Evolutionary conservation across 2,888 invertebrate species (phyloP).

Genomic region (Rhagonycha fulva): DNA sequence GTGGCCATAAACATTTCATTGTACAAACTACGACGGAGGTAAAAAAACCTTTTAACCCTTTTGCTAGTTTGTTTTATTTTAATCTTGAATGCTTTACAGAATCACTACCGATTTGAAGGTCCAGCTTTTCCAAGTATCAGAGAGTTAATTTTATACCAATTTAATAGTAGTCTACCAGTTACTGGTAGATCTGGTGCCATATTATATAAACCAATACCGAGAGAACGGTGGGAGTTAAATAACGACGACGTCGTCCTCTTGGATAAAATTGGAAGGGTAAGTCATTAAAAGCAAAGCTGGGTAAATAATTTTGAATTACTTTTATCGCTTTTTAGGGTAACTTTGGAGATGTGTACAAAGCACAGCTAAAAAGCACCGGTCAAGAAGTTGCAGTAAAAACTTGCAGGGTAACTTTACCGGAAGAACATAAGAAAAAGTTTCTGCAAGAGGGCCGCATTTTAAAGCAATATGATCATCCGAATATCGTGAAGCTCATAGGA

Average conservation of each 20-base stretch:
- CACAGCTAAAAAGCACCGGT: slow-evolving; percentile 78
- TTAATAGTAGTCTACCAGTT: slow-evolving; percentile 83
- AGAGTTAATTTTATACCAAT: slow-evolving; percentile 89
- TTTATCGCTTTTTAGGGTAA: slow-evolving; percentile 73
- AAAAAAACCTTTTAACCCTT: slow-evolving; percentile 31
- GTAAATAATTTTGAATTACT: neutral
- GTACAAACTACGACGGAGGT: slow-evolving; percentile 93
- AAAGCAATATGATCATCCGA: slow-evolving; percentile 96
- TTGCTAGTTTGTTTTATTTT: neutral
- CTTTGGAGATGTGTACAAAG: slow-evolving; percentile 96
- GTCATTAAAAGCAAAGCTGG: slow-evolving; percentile 33
- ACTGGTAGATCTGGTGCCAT: slow-evolving; percentile 92
- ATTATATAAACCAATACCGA: slow-evolving; percentile 79
- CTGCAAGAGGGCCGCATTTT: slow-evolving; percentile 93
- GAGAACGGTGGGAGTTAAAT: slow-evolving; percentile 94
- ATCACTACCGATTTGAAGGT: slow-evolving; percentile 92
- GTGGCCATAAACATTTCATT: slow-evolving; percentile 95
- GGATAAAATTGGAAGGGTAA: slow-evolving; percentile 93
- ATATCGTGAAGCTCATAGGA: slow-evolving; percentile 94
- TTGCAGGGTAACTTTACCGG: slow-evolving; percentile 90
- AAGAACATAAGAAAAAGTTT: slow-evolving; percentile 92
- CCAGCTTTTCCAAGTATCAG: slow-evolving; percentile 91
- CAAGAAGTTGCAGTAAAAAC: slow-evolving; percentile 95
- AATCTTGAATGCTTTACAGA: slow-evolving; percentile 62
- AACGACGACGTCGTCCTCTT: slow-evolving; percentile 91